Percentiles rank a stretch among this genome's conserved stretches.
phyloP scores from a whole-genome alignment of 2,888 invertebrate species.

The Pseudococcus viburni region DNA sequence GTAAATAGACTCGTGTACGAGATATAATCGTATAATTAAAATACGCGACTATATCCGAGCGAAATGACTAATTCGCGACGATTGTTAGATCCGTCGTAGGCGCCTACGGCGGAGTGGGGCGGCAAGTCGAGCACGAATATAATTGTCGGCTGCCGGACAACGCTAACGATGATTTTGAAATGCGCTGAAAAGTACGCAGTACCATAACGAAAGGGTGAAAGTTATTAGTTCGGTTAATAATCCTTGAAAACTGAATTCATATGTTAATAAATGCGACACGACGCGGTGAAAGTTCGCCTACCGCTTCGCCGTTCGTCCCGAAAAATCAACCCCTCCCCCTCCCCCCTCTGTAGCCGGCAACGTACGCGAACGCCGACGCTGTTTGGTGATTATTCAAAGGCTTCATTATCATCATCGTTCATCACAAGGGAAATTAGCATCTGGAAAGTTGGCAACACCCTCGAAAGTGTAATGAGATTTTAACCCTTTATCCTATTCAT shows the following conservation, averaged over 20 bases:
- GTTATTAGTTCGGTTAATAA: constrained; percentile 65
- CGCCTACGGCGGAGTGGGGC: neutral
- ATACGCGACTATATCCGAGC: constrained; percentile 8
- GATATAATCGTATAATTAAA: constrained; percentile 10
- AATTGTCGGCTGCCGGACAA: constrained; percentile 59
- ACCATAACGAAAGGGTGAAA: constrained; percentile 51
- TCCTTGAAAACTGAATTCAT: constrained; percentile 66
- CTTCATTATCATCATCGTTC: constrained; percentile 64
- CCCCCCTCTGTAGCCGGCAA: neutral
- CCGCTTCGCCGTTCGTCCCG: neutral
- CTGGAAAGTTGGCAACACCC: constrained; percentile 61
- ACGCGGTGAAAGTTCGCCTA: constrained; percentile 56
- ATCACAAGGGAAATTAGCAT: constrained; percentile 66
- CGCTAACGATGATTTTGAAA: constrained; percentile 59
- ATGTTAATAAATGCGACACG: constrained; percentile 62
- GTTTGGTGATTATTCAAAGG: constrained; percentile 64
- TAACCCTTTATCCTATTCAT: constrained; percentile 61
- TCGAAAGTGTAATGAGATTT: constrained; percentile 65
- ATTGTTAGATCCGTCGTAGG: constrained; percentile 12
- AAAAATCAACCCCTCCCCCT: neutral
- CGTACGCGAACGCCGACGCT: neutral
- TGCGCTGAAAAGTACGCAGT: constrained; percentile 44
- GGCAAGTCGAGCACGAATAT: constrained; percentile 29
- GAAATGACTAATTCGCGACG: constrained; percentile 54
- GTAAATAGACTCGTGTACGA: neutral